Conservation (phyloP, 2,888 invertebrate species). For the Xestia xanthographa region DNA sequence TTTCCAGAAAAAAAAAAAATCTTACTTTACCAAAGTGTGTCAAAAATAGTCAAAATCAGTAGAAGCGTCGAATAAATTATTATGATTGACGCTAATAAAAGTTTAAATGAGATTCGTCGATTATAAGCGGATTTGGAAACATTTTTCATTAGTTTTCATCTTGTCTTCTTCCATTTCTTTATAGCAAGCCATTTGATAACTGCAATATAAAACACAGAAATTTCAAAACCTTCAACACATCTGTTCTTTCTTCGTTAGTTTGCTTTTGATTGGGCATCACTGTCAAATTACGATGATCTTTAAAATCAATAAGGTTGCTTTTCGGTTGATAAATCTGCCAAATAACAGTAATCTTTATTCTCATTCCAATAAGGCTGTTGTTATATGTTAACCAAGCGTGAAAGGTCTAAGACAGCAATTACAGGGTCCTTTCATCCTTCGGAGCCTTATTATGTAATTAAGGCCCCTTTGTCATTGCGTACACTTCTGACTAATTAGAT, state of each 20-base stretch:
- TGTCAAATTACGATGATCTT: not conserved
- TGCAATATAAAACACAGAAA: not conserved
- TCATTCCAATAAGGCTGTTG: not conserved
- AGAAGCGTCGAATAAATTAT: not conserved
- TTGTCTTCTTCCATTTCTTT: not conserved
- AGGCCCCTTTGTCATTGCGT: constrained; percentile 57
- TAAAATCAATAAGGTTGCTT: not conserved
- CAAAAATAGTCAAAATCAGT: not conserved
- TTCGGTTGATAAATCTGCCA: not conserved
- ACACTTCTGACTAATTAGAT: constrained; percentile 47
- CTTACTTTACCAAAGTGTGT: not conserved
- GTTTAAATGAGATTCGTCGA: not conserved
- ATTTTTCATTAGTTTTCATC: not conserved
- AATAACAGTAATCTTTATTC: not conserved
- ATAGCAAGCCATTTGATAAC: not conserved
- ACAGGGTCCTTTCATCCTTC: constrained; percentile 55
- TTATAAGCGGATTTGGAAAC: not conserved
- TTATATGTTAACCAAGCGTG: not conserved
- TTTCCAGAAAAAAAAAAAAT: not conserved
- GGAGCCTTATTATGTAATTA: constrained; percentile 58
- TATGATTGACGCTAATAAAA: not conserved
- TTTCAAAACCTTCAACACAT: not conserved
- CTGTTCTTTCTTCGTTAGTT: not conserved
- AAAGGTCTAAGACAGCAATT: constrained; percentile 51
- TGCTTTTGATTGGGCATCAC: not conserved